A percentile compares a stretch with the other conserved stretches of the same genome.
phyloP scores from a whole-genome alignment of 1,140 invertebrate species.

The Drosophila triauraria region DNA sequence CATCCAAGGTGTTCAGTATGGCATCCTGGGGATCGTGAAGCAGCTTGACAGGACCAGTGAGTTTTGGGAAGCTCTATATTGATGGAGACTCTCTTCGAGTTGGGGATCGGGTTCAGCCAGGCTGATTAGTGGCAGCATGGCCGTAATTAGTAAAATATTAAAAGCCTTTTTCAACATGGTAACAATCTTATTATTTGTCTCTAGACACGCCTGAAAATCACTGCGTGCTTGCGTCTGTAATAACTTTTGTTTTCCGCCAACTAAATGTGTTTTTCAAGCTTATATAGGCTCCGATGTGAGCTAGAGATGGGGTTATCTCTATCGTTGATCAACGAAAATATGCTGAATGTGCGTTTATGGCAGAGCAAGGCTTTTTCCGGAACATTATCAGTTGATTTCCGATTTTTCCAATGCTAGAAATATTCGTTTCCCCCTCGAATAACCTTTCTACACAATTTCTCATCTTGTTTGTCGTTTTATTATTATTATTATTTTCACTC shows the following conservation, averaged over 20 bases:
- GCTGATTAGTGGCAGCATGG: slow-evolving; percentile 7
- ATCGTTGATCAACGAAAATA: slow-evolving; percentile 35
- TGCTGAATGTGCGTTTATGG: slow-evolving; percentile 25
- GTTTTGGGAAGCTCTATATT: slow-evolving; percentile 58
- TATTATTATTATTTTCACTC: slow-evolving; percentile 58
- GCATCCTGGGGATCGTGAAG: slow-evolving; percentile 48
- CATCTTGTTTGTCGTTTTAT: slow-evolving; percentile 47
- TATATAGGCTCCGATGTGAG: slow-evolving; percentile 44
- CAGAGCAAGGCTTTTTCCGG: slow-evolving; percentile 34
- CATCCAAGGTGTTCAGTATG: slow-evolving; percentile 62
- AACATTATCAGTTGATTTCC: slow-evolving; percentile 57
- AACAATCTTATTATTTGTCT: not conserved
- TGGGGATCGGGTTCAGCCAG: not conserved
- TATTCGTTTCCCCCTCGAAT: not conserved
- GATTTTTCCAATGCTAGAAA: slow-evolving; percentile 10
- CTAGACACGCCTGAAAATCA: slow-evolving; percentile 63
- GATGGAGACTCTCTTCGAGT: slow-evolving; percentile 5
- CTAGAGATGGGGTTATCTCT: slow-evolving; percentile 45
- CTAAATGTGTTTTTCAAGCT: not conserved
- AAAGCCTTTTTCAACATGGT: slow-evolving; percentile 10
- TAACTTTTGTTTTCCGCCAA: slow-evolving; percentile 31
- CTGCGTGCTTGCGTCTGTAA: slow-evolving; percentile 64
- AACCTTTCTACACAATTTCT: slow-evolving; percentile 1
- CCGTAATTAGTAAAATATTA: not conserved
- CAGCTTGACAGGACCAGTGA: slow-evolving; percentile 54